Evolutionary conservation across 92 coral and sea anemone genomes (phyloP), one percentile per base, ranked within the genome.

Genomic region (Hydrozoanthus gracilis): DNA sequence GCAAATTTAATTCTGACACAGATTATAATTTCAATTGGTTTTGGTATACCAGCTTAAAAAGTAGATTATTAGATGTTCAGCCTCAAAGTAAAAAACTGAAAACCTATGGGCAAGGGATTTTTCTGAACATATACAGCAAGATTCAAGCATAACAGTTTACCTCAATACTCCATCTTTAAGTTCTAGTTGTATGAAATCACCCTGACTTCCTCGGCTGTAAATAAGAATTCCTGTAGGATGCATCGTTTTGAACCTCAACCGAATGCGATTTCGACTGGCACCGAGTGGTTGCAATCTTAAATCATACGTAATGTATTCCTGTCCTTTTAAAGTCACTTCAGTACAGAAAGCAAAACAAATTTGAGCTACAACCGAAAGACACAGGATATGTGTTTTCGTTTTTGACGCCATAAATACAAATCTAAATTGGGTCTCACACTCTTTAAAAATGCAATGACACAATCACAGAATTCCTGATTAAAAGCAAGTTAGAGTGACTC

Each of bases 271-370:
- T 18, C 7, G 73, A 14, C 74, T 58, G 51, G 73, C 35, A 15
- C 61, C 85, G 4, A 65, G 44, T 10, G 58, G 62, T 10, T 49
- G 72, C 14, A 74, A 80, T 62, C 14, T 46, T 17, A 80, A 48
- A 12, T 46, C 47, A 8, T 48, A 80, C n/a, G 85, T 13, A 18
- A 80, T 80, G 49, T 80, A 80, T 6, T 80, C 85, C 5, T 52
- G 56, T 44, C 85, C 85, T n/a, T 45, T 80, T 7, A 80, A 80
- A 45, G 85, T 80, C 17, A 80, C 85, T 65, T 80, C 85, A 47
- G 74, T 80, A 58, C 60, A 66, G n/a, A 65, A 13, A 4, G 48
- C 49, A 10, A 70, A n/a, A 67, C 73, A 80, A 8, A 80, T 60
- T 65, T 80, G 74, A 8, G 18, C 49, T 11, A 80, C 16, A 17